Conservation (phyloP, 35 echinoderm and acorn worm genomes). For the Ophiothrix spiculata region DNA sequence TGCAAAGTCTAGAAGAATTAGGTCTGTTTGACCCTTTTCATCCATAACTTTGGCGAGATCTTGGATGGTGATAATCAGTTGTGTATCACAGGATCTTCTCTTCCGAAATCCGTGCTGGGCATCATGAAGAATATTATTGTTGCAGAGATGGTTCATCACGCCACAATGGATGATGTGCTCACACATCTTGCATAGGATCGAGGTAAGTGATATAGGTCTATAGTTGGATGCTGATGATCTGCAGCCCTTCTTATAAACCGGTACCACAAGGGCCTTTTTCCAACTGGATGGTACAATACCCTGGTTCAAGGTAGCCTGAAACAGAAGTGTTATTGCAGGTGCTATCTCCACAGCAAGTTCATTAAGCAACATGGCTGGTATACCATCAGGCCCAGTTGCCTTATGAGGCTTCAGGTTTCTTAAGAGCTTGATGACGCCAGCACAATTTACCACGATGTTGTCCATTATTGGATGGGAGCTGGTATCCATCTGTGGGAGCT, state of each 20-base stretch:
- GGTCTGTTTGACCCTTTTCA: not conserved
- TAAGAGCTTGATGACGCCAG: conserved; percentile 30
- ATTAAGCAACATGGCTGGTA: conserved; percentile 24
- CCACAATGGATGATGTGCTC: conserved; percentile 51
- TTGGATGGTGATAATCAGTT: conserved; percentile 10
- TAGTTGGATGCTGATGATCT: conserved; percentile 27
- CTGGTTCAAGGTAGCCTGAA: conserved; percentile 36
- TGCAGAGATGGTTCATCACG: conserved; percentile 21
- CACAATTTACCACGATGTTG: conserved; percentile 4
- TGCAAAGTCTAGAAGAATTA: conserved; percentile 6
- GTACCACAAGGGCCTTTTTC: conserved; percentile 3
- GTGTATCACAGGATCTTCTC: conserved; percentile 38
- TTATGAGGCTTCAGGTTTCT: conserved; percentile 47
- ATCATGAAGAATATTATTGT: not conserved
- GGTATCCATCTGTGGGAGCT: conserved; percentile 2
- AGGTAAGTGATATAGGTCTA: conserved; percentile 38
- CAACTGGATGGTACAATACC: conserved; percentile 8
- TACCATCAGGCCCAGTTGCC: conserved; percentile 30
- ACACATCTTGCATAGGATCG: conserved; percentile 24
- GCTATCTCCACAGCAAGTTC: not conserved
- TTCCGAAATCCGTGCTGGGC: conserved; percentile 37
- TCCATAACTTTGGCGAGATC: conserved; percentile 41
- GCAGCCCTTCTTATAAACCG: conserved; percentile 18
- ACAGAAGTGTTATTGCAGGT: conserved; percentile 27
- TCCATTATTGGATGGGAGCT: conserved; percentile 16